These are phyloP conservation scores for Dyspetes luteomarginatus DNA, from an alignment of 2,888 invertebrate species.

Conservation along the genomic window DNA sequence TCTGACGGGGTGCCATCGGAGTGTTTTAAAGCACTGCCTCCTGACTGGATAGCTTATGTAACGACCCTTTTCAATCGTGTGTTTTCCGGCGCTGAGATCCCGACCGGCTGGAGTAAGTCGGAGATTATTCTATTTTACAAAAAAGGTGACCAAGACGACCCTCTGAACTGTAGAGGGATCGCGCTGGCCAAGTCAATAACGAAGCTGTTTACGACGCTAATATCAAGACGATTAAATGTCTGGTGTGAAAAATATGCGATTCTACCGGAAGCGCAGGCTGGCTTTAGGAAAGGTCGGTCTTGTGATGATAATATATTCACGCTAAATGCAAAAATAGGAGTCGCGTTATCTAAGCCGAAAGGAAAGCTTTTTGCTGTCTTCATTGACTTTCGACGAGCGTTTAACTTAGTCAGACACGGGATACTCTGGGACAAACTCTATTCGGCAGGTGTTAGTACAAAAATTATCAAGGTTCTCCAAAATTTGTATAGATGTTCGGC, in stretches of 20 bases:
- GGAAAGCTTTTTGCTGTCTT: slow-evolving; percentile 1
- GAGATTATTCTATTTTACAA: slow-evolving; percentile 21
- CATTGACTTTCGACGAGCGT: neutral
- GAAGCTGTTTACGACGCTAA: slow-evolving; percentile 7
- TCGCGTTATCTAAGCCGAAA: neutral
- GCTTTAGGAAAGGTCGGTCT: neutral
- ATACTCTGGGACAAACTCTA: slow-evolving; percentile 10
- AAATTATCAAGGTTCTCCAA: neutral
- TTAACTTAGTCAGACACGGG: neutral
- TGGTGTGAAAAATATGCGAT: slow-evolving; percentile 11
- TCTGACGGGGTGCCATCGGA: slow-evolving; percentile 10
- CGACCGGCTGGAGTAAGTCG: slow-evolving; percentile 1
- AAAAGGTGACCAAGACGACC: slow-evolving; percentile 19
- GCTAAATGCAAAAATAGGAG: slow-evolving; percentile 3
- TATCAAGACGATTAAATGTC: neutral
- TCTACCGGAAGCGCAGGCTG: slow-evolving; percentile 36
- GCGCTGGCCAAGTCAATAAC: slow-evolving; percentile 15
- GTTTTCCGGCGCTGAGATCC: neutral
- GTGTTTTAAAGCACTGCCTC: slow-evolving; percentile 10
- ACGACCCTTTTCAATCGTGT: neutral
- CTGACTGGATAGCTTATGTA: neutral
- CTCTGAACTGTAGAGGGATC: slow-evolving; percentile 27
- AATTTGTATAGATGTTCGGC: neutral
- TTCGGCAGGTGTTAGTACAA: slow-evolving; percentile 1
- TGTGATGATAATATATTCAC: slow-evolving; percentile 18